Base-by-base conservation (phyloP, 1,140 invertebrate genomes). In the Elymnias hypermnestra region DNA sequence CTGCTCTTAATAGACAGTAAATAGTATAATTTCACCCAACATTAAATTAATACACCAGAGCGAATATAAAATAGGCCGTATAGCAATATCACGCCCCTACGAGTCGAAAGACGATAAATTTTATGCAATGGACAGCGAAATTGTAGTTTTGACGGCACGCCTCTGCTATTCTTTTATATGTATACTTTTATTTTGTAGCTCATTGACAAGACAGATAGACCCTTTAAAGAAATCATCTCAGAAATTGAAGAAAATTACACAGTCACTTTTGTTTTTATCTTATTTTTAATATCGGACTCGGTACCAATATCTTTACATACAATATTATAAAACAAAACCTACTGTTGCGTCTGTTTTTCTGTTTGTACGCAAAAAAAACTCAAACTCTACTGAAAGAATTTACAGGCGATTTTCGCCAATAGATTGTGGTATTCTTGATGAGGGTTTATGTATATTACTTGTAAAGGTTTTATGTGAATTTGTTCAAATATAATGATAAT, bases 111-210 rank as follows among this genome's bases (percentile, higher is more conserved):
- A 65, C 69, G 65, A 82, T 84, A 84, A 84, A 84, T 84, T 77
- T 70, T 72, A 72, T 79, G 62, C 66, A 67, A 65, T 76, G 72
- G 79, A 84, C 77, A 82, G 66, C 77, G 63, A 84, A 82, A 84
- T 84, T 84, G 77, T 78, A 77, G 73, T 78, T 79, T 74, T 83
- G 76, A 73, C 70, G 68, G 67, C 72, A 67, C 66, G 56, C 58
- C 66, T 65, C 56, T 53, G 52, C 57, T 50, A 57, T 54, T 54
- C 63, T 59, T 63, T 67, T 72, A 53, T 29, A 58, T 48, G 54
- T 60, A 72, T 74, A 21, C 13, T 68, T 78, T 73, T 69, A 66
- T 72, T 71, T 68, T 68, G 66, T 52, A 48, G 54, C 47, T 62
- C 69, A 72, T 75, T 70, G 59, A 64, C 58, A 43, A 28, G 31